phyloP scores from a whole-genome alignment of 2,888 invertebrate species.

The Pemphredon lugubris region DNA sequence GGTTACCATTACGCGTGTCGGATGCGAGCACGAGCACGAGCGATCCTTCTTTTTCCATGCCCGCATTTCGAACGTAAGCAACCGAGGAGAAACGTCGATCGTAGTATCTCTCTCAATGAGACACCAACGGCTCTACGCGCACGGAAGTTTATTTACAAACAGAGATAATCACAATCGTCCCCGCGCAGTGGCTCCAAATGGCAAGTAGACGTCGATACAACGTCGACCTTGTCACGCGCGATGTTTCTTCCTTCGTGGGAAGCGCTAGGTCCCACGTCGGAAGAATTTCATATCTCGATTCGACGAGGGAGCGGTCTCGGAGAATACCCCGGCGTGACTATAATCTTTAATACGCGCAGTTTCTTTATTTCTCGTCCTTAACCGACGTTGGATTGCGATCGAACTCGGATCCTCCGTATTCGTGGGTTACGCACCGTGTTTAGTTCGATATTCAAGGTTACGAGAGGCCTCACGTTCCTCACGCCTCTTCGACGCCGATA shows the following conservation, averaged over 20 bases:
- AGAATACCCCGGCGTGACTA: no score
- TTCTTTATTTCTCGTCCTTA: no score
- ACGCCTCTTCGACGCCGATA: no score
- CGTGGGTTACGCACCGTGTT: no score
- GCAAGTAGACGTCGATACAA: slow-evolving; percentile 10
- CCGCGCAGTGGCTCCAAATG: slow-evolving; percentile 6
- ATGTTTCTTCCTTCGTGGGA: not conserved
- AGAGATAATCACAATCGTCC: slow-evolving; percentile 45
- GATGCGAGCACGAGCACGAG: no score
- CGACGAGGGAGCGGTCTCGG: not conserved
- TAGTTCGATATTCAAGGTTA: no score
- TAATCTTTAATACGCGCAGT: no score
- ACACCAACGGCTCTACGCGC: slow-evolving; percentile 17
- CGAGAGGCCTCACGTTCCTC: no score
- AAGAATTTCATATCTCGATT: not conserved
- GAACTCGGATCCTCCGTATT: no score
- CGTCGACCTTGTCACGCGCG: slow-evolving; percentile 4
- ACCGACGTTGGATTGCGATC: no score
- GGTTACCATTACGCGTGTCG: not conserved
- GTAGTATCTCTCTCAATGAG: not conserved
- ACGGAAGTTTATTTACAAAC: slow-evolving; percentile 45
- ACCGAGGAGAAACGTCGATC: not conserved
- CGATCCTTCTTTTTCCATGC: slow-evolving; percentile 12
- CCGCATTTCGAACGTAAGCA: not conserved
- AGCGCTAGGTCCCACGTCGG: not conserved